A percentile compares a stretch with the other conserved stretches of the same genome.
phyloP scores from a whole-genome alignment of 2,797 vertebrate genomes.

The Loriculus beryllinus region DNA sequence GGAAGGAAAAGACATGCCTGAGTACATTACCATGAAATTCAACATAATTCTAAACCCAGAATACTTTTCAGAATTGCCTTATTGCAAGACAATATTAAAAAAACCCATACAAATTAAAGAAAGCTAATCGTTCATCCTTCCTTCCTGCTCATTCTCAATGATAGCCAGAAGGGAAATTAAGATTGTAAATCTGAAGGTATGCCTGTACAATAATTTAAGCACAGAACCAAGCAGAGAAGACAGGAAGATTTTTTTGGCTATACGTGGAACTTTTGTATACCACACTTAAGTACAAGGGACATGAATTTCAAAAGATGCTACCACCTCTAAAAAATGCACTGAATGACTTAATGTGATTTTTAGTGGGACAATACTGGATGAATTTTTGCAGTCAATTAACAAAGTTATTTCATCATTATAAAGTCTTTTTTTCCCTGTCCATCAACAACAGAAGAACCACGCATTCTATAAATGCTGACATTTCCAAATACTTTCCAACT shows the following conservation, averaged over 20 bases:
- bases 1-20: neutral
- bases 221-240: neutral
- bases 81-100: neutral
- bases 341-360: neutral
- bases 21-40: neutral
- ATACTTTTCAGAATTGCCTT: neutral
- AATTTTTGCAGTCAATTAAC: neutral
- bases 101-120: neutral
- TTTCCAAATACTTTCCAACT: neutral
- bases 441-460: neutral
- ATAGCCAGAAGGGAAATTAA: constrained; percentile 37
- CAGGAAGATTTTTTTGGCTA: neutral
- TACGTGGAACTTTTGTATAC: neutral
- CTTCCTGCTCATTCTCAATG: neutral
- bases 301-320: neutral
- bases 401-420: neutral
- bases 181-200: constrained; percentile 43
- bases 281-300: neutral
- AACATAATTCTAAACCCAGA: neutral
- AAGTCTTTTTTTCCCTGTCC: neutral
- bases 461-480: neutral
- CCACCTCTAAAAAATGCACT: neutral
- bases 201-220: neutral
- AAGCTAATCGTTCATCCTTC: neutral
- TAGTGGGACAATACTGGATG: neutral